Base-by-base conservation (phyloP, 2,888 invertebrate species). In the Parnassius glacialis region DNA sequence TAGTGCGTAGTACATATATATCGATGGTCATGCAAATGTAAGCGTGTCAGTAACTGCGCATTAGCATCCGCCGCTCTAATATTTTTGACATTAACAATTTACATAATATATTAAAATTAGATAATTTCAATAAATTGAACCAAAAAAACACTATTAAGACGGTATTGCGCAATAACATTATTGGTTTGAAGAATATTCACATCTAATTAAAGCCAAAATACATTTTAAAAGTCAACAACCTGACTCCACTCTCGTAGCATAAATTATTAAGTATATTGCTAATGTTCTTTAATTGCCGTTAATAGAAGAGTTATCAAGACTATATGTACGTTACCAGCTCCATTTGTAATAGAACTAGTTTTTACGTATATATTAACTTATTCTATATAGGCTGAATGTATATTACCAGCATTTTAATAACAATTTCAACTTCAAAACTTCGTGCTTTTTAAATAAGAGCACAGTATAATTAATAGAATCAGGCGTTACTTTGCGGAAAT, bases 221-320 rank as follows among this genome's bases (percentile, higher is more conserved):
- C 62, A 55, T 62, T 62, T 55, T 59, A 57, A 62, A 55, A 53
- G 59, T 62, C 51, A 58, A 45, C 55, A 62, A 59, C 58, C 62
- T 44, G 34, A 43, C 43, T 10, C 51, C 62, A 45, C 12, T 59
- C 59, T 55, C 62, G 55, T 52, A 20, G 62, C 55, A 62, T 62
- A 62, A 62, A 62, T 62, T 62, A 62, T 62, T 62, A 62, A 58
- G 9, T 25, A 45, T 43, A 13, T 34, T 54, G 53, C 50, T 44
- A 48, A 54, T 59, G 48, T 53, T 47, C 57, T n/a, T 54, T 62
- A 58, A 55, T 62, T 58, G 58, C 59, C 62, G 55, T 62, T 59
- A 58, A 59, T 55, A 45, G 42, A 16, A 41, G 25, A 52, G 45
- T 55, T 62, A 55, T 62, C 50, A 58, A 62, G 62, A 58, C 58